These are phyloP conservation scores for Rhinoderma darwinii DNA, from an alignment of 2,113 vertebrate species.

Conservation along the genomic window DNA sequence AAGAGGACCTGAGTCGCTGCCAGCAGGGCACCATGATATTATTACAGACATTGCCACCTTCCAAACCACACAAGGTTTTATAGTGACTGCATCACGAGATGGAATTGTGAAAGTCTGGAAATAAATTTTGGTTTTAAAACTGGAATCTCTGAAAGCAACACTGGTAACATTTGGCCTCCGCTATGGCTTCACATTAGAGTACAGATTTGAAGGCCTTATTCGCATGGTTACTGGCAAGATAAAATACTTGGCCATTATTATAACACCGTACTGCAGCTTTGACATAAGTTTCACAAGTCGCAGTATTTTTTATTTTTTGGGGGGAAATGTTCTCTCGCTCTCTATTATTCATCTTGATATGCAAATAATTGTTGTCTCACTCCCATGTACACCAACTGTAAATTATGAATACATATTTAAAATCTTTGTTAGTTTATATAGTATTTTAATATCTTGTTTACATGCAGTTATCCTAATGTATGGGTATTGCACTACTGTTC, in stretches of 20 bases:
- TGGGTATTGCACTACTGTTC: conserved; percentile 49
- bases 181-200: neutral
- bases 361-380: neutral
- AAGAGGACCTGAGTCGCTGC: conserved; percentile 89
- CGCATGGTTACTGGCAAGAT: neutral
- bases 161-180: neutral
- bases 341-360: neutral
- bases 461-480: neutral
- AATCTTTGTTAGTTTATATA: conserved; percentile 22
- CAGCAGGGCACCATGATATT: conserved; percentile 94
- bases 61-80: conserved; percentile 97
- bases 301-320: neutral
- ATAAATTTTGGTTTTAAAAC: conserved; percentile 66
- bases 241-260: neutral
- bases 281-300: neutral
- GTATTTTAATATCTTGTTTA: conserved; percentile 31
- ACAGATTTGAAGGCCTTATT: neutral
- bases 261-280: neutral
- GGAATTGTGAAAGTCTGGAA: conserved; percentile 99
- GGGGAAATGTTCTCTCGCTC: conserved; percentile 36
- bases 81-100: conserved; percentile 93
- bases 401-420: conserved; percentile 44
- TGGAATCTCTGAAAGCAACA: neutral
- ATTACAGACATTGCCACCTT: conserved; percentile 96
- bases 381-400: conserved; percentile 10